Percentiles rank a stretch among this genome's conserved stretches.
These are phyloP conservation scores for Caenorhabditis tropicalis DNA, from an alignment of 1,140 invertebrate species.

Conservation along the genomic window DNA sequence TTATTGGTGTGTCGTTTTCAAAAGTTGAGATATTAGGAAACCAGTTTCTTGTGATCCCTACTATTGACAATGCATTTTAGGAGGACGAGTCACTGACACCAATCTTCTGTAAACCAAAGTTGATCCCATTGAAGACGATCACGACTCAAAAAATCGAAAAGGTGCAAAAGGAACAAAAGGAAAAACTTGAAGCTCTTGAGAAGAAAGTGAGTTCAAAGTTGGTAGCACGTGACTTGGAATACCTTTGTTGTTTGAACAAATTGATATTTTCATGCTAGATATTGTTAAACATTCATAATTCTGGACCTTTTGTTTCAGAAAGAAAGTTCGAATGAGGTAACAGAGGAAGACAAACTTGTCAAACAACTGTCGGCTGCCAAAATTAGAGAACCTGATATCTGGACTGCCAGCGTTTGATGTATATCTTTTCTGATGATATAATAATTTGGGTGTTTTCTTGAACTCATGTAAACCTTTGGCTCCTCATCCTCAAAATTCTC, in stretches of 20 bases:
- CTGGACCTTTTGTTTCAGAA: too few species aligned
- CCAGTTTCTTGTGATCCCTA: too few species aligned
- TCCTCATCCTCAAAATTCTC: too few species aligned
- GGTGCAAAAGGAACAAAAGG: constrained; percentile 46
- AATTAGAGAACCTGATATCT: background rate
- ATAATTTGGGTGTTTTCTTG: too few species aligned
- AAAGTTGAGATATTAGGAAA: too few species aligned
- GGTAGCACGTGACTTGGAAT: too few species aligned
- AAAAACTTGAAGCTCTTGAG: background rate
- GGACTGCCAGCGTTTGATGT: background rate
- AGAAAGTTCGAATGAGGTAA: background rate
- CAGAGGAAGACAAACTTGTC: background rate
- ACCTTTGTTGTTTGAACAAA: too few species aligned
- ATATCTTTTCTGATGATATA: too few species aligned
- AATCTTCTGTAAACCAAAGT: constrained; percentile 55
- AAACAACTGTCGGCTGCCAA: background rate
- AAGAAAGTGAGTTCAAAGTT: background rate
- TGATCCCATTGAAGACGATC: constrained; percentile 51
- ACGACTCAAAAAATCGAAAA: constrained; percentile 51
- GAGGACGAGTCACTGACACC: constrained; percentile 41
- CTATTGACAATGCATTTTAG: background rate
- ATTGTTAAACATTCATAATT: too few species aligned
- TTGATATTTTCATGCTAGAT: too few species aligned
- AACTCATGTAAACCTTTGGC: too few species aligned
- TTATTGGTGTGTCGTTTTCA: too few species aligned